Evolutionary conservation across 2,113 vertebrate genomes (phyloP), one percentile per base, ranked within the genome.

Genomic region (Rhabdomys dilectus): DNA sequence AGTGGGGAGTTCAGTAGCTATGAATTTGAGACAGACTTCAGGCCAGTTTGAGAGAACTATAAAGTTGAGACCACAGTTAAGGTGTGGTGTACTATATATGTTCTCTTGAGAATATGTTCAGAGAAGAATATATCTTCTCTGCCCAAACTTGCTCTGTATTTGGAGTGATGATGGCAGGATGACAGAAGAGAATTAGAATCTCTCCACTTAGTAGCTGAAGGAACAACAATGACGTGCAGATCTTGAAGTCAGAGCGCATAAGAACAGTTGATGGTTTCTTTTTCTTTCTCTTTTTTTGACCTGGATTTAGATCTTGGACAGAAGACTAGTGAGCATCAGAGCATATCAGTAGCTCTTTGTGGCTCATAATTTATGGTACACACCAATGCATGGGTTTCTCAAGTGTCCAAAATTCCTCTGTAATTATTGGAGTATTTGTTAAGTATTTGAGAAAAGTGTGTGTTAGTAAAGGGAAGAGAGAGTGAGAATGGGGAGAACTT

Each of bases 231-330:
- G 10, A 51, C 12, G 3, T 36, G 5, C 4, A 5, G 58, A 4
- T 10, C 72, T 31, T n/a, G 17, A 89, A 66, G 12, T 16, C 45
- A 56, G 70, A 34, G 15, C 17, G 1, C 26, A 53, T 16, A 64
- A 51, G 5, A 26, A 29, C 60, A 12, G 31, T 34, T 64, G 66
- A 1, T 72, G 3, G 58, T 82, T 86, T 91, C 64, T 42, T 72
- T 16, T 1, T 73, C 7, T 16, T n/a, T 19, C 9, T 72, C 10
- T 66, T 31, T 1, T 42, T 78, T 89, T 42, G 10, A 56, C 36
- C 13, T 31, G 36, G n/a, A n/a, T 95, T 89, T 96, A 76, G 42
- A 76, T 85, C 86, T 95, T 62, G 73, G 4, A 56, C 36, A 9
- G 75, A 51, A 64, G 82, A 62, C n/a, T 84, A 5, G 21, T 89